Evolutionary conservation across 2,888 invertebrate species (phyloP), one percentile per base, ranked within the genome.

Genomic region (Drosophila paramelanica): DNA sequence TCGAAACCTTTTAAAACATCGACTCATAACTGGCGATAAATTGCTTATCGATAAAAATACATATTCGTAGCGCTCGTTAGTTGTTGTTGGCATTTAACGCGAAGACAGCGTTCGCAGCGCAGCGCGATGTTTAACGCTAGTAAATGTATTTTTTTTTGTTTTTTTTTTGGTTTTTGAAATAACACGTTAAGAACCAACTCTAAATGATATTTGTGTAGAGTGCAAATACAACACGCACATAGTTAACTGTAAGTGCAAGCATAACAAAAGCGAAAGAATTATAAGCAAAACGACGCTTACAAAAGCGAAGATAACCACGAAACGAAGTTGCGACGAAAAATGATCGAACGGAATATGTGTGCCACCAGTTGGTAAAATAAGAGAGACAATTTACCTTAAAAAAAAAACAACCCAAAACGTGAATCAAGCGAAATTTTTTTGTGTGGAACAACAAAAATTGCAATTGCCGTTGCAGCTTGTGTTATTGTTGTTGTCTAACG

Each of bases 321-420:
- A 73, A 73, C 72, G 68, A 72, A 43, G 65, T 72, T 36, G 55
- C 69, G 62, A 70, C 70, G 51, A 65, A 61, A 65, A 64, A 60
- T 74, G 73, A 79, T 80, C 78, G 78, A 73, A 67, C 68, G 60
- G 64, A 61, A 78, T 77, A 75, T 60, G 61, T 69, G 73, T 77
- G 78, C 65, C 55, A 66, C 25, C 55, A 62, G 62, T 73, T 68
- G 58, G 67, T 68, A 68, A 64, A 62, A 14, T 46, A 31, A 31
- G 31, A 42, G 49, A 67, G 50, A 66, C 64, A 72, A 69, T 50
- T 61, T 71, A 64, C 76, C 62, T 67, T 33, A 33, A 43, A 77
- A 69, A 52, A 47, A 73, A 59, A 51, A 36, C 55, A 36, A 58
- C 31, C 45, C 13, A 52, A 62, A 60, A 47, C 67, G 77, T 56